These are phyloP conservation scores for Sciaenops ocellatus DNA, from an alignment of 2,797 vertebrate species.

Conservation along the genomic window DNA sequence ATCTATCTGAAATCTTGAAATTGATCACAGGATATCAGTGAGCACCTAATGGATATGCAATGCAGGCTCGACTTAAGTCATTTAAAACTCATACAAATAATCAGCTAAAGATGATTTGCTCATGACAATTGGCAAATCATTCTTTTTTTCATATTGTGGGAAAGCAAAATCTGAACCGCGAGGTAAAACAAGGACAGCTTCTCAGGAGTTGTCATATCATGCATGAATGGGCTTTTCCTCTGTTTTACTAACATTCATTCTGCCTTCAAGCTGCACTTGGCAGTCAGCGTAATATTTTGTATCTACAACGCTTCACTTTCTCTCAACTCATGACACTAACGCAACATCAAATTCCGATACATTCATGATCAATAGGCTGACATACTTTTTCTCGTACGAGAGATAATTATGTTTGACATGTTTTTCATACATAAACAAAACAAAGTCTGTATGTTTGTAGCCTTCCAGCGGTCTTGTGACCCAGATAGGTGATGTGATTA, in stretches of 20 bases:
- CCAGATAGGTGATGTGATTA: slow-evolving; percentile 62
- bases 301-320: slow-evolving; percentile 22
- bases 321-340: slow-evolving; percentile 23
- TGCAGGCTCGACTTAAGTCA: slow-evolving; percentile 27
- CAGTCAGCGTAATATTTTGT: neutral
- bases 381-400: slow-evolving; percentile 29
- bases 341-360: slow-evolving; percentile 24
- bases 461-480: slow-evolving; percentile 58
- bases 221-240: slow-evolving; percentile 23
- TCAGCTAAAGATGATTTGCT: slow-evolving; percentile 14
- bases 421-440: slow-evolving; percentile 60
- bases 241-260: slow-evolving; percentile 39
- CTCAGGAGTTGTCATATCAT: slow-evolving; percentile 18
- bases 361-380: slow-evolving; percentile 38
- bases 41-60: slow-evolving; percentile 28
- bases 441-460: slow-evolving; percentile 34
- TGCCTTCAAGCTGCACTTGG: slow-evolving; percentile 30
- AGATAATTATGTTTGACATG: slow-evolving; percentile 62
- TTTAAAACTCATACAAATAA: slow-evolving; percentile 38
- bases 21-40: slow-evolving; percentile 46
- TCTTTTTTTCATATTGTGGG: neutral
- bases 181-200: slow-evolving; percentile 52
- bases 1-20: slow-evolving; percentile 40
- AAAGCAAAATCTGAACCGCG: slow-evolving; percentile 29
- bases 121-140: slow-evolving; percentile 9